Conservation (phyloP, 2,113 vertebrate genomes). For the Xerus inauris region DNA sequence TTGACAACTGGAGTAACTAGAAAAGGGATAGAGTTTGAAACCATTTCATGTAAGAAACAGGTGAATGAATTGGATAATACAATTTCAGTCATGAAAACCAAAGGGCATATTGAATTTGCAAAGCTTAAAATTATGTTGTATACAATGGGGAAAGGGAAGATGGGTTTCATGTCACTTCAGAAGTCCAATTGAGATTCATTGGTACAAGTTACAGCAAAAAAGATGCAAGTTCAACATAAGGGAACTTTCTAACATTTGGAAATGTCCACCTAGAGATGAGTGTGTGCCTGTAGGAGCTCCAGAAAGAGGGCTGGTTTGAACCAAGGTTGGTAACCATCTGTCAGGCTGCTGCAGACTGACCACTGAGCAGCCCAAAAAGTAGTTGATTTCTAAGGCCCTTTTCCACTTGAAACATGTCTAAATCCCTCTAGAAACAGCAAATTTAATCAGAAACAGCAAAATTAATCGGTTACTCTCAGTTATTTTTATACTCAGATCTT, state of each 20-base stretch:
- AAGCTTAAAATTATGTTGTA: not conserved
- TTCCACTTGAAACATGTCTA: not conserved
- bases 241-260: not conserved
- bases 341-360: not conserved
- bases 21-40: not conserved
- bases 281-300: not conserved
- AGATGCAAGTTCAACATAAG: not conserved
- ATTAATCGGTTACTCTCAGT: slow-evolving; percentile 13
- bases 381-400: not conserved
- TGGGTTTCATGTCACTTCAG: not conserved
- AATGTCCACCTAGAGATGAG: not conserved
- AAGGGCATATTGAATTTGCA: not conserved
- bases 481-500: slow-evolving; percentile 41
- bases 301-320: not conserved
- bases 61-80: not conserved
- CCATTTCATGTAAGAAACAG: not conserved
- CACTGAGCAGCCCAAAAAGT: not conserved
- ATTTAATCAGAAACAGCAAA: not conserved
- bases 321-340: not conserved
- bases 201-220: not conserved
- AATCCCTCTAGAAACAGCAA: slow-evolving; percentile 14
- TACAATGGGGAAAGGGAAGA: not conserved
- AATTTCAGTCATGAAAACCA: not conserved
- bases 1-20: not conserved
- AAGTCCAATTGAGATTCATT: not conserved